These are phyloP conservation scores for Lucilia cuprina DNA, from an alignment of 1,140 invertebrate species.

Conservation along the genomic window DNA sequence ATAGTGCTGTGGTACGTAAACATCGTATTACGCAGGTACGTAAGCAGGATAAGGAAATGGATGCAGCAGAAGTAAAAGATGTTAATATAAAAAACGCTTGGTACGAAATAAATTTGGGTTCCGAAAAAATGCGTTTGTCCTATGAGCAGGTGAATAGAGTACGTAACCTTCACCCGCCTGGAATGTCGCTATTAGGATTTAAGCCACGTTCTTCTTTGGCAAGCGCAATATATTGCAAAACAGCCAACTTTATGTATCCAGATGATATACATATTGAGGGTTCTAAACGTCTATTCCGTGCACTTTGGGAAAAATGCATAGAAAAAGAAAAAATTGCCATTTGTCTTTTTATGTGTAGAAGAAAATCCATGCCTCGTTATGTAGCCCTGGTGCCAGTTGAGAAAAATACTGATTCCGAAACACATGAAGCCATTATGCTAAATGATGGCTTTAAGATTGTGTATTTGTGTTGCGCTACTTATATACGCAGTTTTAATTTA, in stretches of 20 bases:
- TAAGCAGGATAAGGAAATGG: slow-evolving; percentile 42
- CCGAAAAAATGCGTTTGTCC: slow-evolving; percentile 42
- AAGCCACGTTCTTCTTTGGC: slow-evolving; percentile 50
- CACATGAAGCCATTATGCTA: slow-evolving; percentile 44
- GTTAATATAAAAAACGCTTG: slow-evolving; percentile 51
- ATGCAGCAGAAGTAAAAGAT: slow-evolving; percentile 46
- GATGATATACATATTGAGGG: slow-evolving; percentile 54
- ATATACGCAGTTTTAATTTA: slow-evolving; percentile 52
- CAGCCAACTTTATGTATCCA: slow-evolving; percentile 57
- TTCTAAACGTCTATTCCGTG: slow-evolving; percentile 56
- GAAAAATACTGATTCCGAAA: not conserved
- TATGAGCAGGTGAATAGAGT: slow-evolving; percentile 48
- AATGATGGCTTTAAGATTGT: slow-evolving; percentile 59
- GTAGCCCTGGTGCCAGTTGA: slow-evolving; percentile 52
- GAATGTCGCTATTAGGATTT: slow-evolving; percentile 58
- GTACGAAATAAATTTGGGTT: slow-evolving; percentile 49
- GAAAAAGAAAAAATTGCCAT: slow-evolving; percentile 56
- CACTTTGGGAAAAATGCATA: slow-evolving; percentile 56
- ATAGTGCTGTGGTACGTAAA: slow-evolving; percentile 52
- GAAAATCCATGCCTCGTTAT: slow-evolving; percentile 55
- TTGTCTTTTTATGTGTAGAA: slow-evolving; percentile 55
- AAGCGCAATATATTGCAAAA: slow-evolving; percentile 48
- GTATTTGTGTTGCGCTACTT: slow-evolving; percentile 52
- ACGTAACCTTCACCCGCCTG: slow-evolving; percentile 48
- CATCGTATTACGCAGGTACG: slow-evolving; percentile 50